Base-by-base conservation (phyloP, 1,140 invertebrate genomes). In the Lepidotrigona ventralis region DNA sequence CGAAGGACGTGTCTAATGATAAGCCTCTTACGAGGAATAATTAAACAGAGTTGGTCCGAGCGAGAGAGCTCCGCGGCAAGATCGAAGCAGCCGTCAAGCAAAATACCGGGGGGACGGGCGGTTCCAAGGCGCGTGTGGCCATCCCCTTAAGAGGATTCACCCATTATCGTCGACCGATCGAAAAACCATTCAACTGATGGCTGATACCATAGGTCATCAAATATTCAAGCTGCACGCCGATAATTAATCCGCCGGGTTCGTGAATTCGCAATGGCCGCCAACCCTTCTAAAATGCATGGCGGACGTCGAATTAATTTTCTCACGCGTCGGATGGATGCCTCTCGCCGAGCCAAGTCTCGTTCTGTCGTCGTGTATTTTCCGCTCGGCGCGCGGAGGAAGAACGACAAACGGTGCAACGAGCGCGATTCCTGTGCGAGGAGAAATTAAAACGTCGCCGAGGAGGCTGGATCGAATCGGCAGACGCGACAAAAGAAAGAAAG, bases 1-100 rank as follows among this genome's bases (percentile, higher is more conserved):
- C 64, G 73, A 73, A 88, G 70, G 81, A 89, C 83, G 84, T 82
- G 75, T 85, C 82, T 86, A 89, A 90, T 89, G 82, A 80, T 88
- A 90, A 90, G 88, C 88, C 85, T 87, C 83, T 90, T 90, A 90
- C 26, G 81, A 53, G 79, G 83, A 86, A 89, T 89, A 87, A 89
- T 86, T 83, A 89, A 87, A 72, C 76, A 70, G 19, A 70, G 78
- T 69, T 58, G 79, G 78, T 76, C 72, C 69, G 63, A 26, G 54
- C 54, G 63, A 70, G 33, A 53, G 53, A 71, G 74, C 83, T 29
- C 23, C 63, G 19, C 23, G 64, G n/a, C 15, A 85, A 85, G 84
- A 88, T 86, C 81, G 78, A 70, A 74, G 73, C 81, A 46, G 53
- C 21, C 39, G 71, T 63, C 46, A 29, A 73, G 79, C 75, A 85